A percentile compares a stretch with the other conserved stretches of the same genome.
These are phyloP conservation scores for Megatriorchis doriae DNA, from an alignment of 2,113 vertebrate genomes.

Conservation along the genomic window DNA sequence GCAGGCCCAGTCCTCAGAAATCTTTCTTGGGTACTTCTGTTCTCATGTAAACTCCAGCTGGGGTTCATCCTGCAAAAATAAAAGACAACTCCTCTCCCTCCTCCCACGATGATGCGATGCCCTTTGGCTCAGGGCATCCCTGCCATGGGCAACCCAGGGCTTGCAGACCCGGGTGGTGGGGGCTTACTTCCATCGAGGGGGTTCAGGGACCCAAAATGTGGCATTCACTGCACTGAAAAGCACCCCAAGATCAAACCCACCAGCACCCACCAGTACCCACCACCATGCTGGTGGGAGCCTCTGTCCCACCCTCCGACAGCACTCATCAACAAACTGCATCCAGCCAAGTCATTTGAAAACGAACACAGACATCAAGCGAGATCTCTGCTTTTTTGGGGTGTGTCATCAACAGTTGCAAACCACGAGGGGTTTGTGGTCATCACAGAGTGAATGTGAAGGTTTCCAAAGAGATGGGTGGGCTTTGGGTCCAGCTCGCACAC, in stretches of 20 bases:
- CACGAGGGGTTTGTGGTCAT: not conserved
- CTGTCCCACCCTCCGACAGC: rapidly evolving
- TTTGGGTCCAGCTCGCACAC: not conserved
- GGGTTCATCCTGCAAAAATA: not conserved
- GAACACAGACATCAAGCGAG: not conserved
- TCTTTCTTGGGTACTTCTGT: not conserved
- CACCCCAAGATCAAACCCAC: not conserved
- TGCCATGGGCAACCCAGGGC: not conserved
- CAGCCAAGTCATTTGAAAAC: not conserved
- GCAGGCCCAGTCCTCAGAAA: not conserved
- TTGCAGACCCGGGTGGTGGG: rapidly evolving
- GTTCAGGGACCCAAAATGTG: not conserved
- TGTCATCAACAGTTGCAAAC: not conserved
- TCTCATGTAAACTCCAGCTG: not conserved
- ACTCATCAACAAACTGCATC: not conserved
- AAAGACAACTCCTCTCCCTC: not conserved
- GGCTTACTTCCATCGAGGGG: not conserved
- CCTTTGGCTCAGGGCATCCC: not conserved
- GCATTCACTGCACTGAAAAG: not conserved
- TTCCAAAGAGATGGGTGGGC: not conserved
- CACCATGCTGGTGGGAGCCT: not conserved
- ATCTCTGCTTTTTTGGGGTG: not conserved
- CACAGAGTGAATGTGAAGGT: not conserved
- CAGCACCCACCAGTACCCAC: not conserved
- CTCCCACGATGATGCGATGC: not conserved